A percentile compares a stretch with the other conserved stretches of the same genome.
phyloP scores from a whole-genome alignment of 2,113 vertebrate genomes.

The Grantiella picta region DNA sequence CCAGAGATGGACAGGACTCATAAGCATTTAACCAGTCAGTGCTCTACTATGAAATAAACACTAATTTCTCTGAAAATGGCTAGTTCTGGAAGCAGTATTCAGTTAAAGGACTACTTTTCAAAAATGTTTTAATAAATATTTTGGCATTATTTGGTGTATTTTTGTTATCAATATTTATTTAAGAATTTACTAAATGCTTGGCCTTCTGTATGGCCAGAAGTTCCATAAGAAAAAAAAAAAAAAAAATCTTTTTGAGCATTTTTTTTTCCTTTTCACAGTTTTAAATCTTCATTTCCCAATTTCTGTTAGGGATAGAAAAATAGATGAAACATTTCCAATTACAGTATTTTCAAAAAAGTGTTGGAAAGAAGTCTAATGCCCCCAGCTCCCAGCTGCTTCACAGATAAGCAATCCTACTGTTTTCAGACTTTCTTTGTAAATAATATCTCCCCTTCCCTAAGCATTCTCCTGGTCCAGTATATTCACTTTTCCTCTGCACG shows the following conservation, averaged over 20 bases:
- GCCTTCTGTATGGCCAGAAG: neutral
- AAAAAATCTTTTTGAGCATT: neutral
- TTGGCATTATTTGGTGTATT: neutral
- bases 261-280: neutral
- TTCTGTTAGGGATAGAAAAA: neutral
- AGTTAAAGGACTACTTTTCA: neutral
- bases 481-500: neutral
- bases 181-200: neutral
- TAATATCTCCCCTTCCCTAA: neutral
- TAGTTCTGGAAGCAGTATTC: neutral
- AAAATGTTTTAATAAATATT: neutral
- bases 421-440: neutral
- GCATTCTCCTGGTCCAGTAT: neutral
- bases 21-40: neutral
- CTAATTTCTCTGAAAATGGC: neutral
- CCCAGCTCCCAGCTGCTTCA: neutral
- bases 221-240: neutral
- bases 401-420: neutral
- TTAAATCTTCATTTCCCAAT: neutral
- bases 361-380: neutral
- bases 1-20: neutral
- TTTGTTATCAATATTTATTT: neutral
- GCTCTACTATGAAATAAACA: neutral
- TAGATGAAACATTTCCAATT: neutral
- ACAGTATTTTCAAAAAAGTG: neutral